phyloP scores from a whole-genome alignment of 2,888 invertebrate species.

The Listrodromus nycthemerus region DNA sequence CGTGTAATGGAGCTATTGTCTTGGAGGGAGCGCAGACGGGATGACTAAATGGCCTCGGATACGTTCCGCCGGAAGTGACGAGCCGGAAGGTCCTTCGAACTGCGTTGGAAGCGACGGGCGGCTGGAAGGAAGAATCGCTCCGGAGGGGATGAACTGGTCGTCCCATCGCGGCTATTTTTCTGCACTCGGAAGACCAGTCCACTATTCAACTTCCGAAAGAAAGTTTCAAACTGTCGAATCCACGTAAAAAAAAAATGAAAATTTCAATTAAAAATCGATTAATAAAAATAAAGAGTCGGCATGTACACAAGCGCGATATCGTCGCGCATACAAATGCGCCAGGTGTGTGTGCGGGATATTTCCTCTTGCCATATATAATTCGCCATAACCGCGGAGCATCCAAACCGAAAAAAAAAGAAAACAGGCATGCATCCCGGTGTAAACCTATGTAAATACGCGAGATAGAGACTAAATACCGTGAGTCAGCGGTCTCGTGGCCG shows the following conservation, averaged over 20 bases:
- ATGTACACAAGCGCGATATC: neutral
- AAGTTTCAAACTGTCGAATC: constrained; percentile 22
- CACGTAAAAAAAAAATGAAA: constrained; percentile 2
- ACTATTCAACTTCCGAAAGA: constrained; percentile 19
- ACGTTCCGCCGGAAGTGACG: constrained; percentile 67
- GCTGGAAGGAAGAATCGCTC: neutral
- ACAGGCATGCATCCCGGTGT: constrained; percentile 14
- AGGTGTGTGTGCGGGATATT: constrained; percentile 13
- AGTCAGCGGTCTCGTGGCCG: constrained; percentile 29
- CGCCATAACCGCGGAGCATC: constrained; percentile 46
- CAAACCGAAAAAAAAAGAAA: constrained; percentile 5
- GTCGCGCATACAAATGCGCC: neutral
- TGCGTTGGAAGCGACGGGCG: constrained; percentile 11
- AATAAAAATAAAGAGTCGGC: neutral
- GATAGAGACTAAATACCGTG: constrained; percentile 24
- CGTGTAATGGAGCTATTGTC: constrained; percentile 78
- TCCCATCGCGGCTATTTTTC: constrained; percentile 1
- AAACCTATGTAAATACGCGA: constrained; percentile 38
- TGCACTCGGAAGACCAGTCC: neutral
- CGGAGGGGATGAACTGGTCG: constrained; percentile 23
- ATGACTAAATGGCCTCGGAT: constrained; percentile 74
- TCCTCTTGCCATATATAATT: constrained; percentile 61
- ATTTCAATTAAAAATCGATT: neutral
- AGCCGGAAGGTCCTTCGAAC: constrained; percentile 23
- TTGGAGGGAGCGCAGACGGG: constrained; percentile 68